phyloP scores from a whole-genome alignment of 2,888 invertebrate genomes.

The Sphecodes monilicornis region DNA sequence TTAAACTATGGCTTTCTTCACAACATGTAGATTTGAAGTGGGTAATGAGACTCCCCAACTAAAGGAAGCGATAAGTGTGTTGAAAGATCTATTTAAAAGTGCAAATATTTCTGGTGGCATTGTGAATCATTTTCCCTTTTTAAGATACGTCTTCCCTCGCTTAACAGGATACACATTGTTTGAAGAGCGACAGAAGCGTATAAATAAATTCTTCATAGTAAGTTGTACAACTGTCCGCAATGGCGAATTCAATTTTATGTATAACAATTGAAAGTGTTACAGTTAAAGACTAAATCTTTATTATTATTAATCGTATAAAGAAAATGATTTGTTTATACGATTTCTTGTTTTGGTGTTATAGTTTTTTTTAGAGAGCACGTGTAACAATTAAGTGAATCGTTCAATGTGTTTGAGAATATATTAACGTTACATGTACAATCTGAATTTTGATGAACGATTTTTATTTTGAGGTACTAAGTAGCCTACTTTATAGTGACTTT shows the following conservation, averaged over 20 bases:
- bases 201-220: conserved; percentile 82
- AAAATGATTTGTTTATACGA: not conserved
- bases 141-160: conserved; percentile 88
- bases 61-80: conserved; percentile 86
- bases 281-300: not conserved
- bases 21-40: conserved; percentile 84
- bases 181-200: conserved; percentile 85
- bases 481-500: not conserved
- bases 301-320: not conserved
- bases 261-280: not conserved
- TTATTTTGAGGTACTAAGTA: not conserved
- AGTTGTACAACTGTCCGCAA: not conserved
- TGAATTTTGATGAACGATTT: not conserved
- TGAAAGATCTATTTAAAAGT: conserved; percentile 87
- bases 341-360: not conserved
- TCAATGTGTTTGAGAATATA: not conserved
- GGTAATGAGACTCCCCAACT: conserved; percentile 86
- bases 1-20: not conserved
- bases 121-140: conserved; percentile 89
- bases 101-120: conserved; percentile 89
- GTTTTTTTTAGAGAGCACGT: not conserved
- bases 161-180: conserved; percentile 87
- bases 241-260: not conserved
- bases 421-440: no score
- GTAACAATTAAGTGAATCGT: not conserved